A percentile compares a stretch with the other conserved stretches of the same genome.
Conservation (phyloP, 2,888 invertebrate genomes). For the Physocephala rufipes region DNA sequence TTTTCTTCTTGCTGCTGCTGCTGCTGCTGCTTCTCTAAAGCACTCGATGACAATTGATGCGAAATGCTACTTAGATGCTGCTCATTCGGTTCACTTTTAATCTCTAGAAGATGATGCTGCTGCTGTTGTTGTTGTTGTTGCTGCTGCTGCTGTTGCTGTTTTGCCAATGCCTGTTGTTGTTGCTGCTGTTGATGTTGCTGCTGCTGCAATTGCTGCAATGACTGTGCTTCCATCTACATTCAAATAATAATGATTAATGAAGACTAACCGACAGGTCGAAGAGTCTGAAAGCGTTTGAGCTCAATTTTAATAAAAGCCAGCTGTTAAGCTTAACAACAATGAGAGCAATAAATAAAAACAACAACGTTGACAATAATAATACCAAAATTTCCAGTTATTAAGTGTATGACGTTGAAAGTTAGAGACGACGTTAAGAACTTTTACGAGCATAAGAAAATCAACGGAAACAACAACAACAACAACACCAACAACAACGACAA, state of each 20-base stretch:
- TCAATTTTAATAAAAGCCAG: slow-evolving; percentile 28
- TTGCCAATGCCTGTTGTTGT: slow-evolving; percentile 47
- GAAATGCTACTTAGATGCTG: slow-evolving; percentile 46
- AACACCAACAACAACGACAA: slow-evolving; percentile 19
- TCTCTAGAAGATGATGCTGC: slow-evolving; percentile 56
- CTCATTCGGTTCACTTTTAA: slow-evolving; percentile 55
- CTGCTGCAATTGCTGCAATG: slow-evolving; percentile 54
- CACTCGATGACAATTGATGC: slow-evolving; percentile 45
- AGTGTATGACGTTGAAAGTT: neutral
- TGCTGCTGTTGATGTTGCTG: slow-evolving; percentile 53
- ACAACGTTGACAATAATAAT: neutral
- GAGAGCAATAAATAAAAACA: slow-evolving; percentile 5
- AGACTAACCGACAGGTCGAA: slow-evolving; percentile 48
- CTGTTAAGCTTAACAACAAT: slow-evolving; percentile 32
- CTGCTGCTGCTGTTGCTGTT: slow-evolving; percentile 50
- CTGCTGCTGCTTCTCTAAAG: slow-evolving; percentile 46
- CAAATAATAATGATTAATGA: slow-evolving; percentile 48
- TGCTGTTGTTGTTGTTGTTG: slow-evolving; percentile 53
- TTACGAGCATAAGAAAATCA: slow-evolving; percentile 19
- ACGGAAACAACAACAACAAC: slow-evolving; percentile 17
- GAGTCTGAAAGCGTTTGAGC: neutral
- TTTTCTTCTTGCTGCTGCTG: slow-evolving; percentile 49
- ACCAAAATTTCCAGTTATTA: neutral
- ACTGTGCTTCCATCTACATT: slow-evolving; percentile 63
- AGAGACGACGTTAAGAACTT: neutral